These are phyloP conservation scores for Clarias macrocephalus DNA, from an alignment of 2,113 vertebrate species.

Conservation along the genomic window DNA sequence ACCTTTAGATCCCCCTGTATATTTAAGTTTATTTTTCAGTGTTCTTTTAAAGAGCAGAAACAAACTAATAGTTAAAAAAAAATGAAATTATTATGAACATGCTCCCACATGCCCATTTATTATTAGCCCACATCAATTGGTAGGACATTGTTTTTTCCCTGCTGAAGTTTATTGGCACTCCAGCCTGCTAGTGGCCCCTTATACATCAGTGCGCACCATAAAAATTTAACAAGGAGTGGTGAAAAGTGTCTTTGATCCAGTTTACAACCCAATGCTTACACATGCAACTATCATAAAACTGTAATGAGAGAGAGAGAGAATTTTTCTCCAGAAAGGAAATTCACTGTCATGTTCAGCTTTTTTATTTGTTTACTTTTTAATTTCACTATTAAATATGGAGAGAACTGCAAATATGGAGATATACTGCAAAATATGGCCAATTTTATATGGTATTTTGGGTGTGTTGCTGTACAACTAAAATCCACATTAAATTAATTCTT, in stretches of 20 bases:
- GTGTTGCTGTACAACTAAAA: not conserved
- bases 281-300: conserved; percentile 58
- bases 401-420: too few relatives aligned
- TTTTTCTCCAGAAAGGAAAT: conserved; percentile 22
- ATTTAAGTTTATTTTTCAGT: not conserved
- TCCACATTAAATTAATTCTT: not conserved
- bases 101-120: conserved; percentile 11
- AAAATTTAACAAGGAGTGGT: conserved; percentile 58
- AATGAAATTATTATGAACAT: not conserved
- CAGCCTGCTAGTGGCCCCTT: conserved; percentile 58
- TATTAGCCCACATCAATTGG: conserved; percentile 32
- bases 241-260: conserved; percentile 65
- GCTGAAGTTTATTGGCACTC: conserved; percentile 49
- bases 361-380: not conserved
- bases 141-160: conserved; percentile 49
- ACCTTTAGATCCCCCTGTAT: not conserved
- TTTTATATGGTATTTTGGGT: not conserved
- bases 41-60: not conserved
- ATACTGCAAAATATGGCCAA: not conserved
- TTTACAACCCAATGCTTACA: conserved; percentile 59
- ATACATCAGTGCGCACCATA: conserved; percentile 59
- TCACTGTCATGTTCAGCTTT: conserved; percentile 23
- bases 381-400: not conserved
- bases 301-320: conserved; percentile 51
- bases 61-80: not conserved